phyloP scores from a whole-genome alignment of 2,113 vertebrate species.

The Brachyhypopomus occidentalis region DNA sequence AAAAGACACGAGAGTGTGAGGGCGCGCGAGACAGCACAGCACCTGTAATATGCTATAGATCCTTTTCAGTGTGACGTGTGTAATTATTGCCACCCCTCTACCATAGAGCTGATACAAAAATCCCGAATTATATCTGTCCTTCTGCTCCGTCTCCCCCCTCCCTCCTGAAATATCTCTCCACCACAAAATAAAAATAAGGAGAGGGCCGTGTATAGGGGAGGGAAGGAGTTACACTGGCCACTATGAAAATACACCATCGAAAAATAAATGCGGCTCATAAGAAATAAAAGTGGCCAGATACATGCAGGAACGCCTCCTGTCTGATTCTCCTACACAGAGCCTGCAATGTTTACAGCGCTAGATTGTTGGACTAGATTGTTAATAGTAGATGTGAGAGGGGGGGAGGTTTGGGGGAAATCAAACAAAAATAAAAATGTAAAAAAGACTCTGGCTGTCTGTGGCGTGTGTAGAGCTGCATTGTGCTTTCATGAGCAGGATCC shows the following conservation, averaged over 20 bases:
- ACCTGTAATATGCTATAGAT: conserved; percentile 63
- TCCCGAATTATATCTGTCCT: conserved; percentile 55
- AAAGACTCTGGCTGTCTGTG: neutral
- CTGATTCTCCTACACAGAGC: conserved; percentile 30
- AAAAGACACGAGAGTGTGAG: conserved; percentile 49
- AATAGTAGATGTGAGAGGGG: too few species aligned
- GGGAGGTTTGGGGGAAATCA: too few species aligned
- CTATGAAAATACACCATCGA: conserved; percentile 7
- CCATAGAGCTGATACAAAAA: conserved; percentile 38
- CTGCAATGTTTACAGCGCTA: neutral
- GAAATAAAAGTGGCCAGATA: conserved; percentile 17
- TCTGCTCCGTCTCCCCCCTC: conserved; percentile 29
- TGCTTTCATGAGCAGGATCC: conserved; percentile 42
- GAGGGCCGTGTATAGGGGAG: neutral
- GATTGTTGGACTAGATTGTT: neutral
- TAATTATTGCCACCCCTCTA: conserved; percentile 52
- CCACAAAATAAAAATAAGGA: conserved; percentile 1
- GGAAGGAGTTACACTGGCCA: neutral
- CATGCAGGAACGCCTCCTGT: neutral
- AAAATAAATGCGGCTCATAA: neutral
- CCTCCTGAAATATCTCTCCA: conserved; percentile 4
- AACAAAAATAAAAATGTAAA: neutral
- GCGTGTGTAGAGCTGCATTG: neutral
- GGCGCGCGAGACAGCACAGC: conserved; percentile 55
- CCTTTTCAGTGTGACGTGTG: conserved; percentile 53